Evolutionary conservation across 2,113 vertebrate species (phyloP), one percentile per base, ranked within the genome.

Genomic region (Rhinolophus ferrumequinum): DNA sequence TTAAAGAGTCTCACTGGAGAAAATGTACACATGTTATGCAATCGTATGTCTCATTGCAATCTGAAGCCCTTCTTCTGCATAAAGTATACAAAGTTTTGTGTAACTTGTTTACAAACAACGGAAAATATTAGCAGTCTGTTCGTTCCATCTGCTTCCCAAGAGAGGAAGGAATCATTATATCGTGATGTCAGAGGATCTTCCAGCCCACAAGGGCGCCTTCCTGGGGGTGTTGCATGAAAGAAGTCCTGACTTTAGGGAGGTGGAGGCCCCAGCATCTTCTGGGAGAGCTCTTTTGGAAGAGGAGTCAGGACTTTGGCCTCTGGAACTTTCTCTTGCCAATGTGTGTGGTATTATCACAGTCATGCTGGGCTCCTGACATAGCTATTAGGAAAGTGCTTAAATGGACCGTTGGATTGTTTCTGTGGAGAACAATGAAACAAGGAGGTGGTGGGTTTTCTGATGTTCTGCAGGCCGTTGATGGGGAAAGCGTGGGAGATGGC

Each of bases 261-360:
- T 15, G 2, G 64, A 38, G 56, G 22, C 35, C 18, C 9, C 6
- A 10, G 52, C 5, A 9, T 72, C 44, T 50, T n/a, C 30, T 1
- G n/a, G 41, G 67, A 67, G 80, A 67, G 18, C 13, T 1, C 22
- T 35, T n/a, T 69, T 38, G 38, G 72, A 18, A 69, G n/a, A 50
- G 24, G 47, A 81, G 21, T 22, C 11, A 13, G 73, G 47, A 67
- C 67, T 47, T 56, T 41, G 52, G 38, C 7, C 24, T 38, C 72
- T 85, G n/a, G 22, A 58, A 84, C 24, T 8, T 76, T 81, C 79
- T 82, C 19, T 58, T 82, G 24, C 56, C 6, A 54, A 19, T 0
- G 2, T 0, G 2, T 22, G 73, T 79, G 30, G 28, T 3, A 0
- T 62, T 44, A 11, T 33, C 5, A 5, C 0, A 33, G 11, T 26